Evolutionary conservation across 2,797 vertebrate genomes (phyloP).

Genomic region (Chaetodon trifasciatus): DNA sequence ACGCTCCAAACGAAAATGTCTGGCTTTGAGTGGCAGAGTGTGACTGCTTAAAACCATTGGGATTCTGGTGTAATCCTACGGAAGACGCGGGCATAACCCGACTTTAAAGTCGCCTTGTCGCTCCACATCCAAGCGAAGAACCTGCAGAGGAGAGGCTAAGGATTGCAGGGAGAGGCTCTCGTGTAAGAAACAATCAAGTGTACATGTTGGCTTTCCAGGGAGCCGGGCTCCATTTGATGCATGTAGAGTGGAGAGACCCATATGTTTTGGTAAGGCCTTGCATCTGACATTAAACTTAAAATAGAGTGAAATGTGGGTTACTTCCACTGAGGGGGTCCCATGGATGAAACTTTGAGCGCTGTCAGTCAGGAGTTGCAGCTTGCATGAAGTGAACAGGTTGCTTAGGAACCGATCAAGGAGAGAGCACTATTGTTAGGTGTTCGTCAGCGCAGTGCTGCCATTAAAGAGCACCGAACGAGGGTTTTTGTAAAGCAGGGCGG

Average conservation of each 20-base stretch:
- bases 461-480: background rate
- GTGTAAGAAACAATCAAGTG: constrained; percentile 47
- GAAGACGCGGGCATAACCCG: constrained; percentile 74
- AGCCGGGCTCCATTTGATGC: constrained; percentile 60
- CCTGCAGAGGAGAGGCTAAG: constrained; percentile 68
- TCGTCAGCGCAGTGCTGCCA: constrained; percentile 15
- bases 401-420: constrained; percentile 49
- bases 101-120: constrained; percentile 74
- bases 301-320: constrained; percentile 86
- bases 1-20: constrained; percentile 79
- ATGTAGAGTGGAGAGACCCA: constrained; percentile 58
- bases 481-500: background rate
- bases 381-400: constrained; percentile 57
- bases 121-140: constrained; percentile 66
- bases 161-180: constrained; percentile 60
- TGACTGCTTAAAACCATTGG: constrained; percentile 84
- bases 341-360: constrained; percentile 74
- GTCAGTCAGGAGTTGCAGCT: constrained; percentile 67
- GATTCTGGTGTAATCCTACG: constrained; percentile 82
- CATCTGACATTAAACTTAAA: constrained; percentile 78
- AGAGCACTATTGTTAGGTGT: constrained; percentile 8
- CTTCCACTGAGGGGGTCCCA: constrained; percentile 80
- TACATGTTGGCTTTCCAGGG: constrained; percentile 70
- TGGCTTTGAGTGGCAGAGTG: constrained; percentile 85
- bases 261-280: constrained; percentile 68